Evolutionary conservation across 2,113 vertebrate genomes (phyloP).

Genomic region (Gobio gobio): DNA sequence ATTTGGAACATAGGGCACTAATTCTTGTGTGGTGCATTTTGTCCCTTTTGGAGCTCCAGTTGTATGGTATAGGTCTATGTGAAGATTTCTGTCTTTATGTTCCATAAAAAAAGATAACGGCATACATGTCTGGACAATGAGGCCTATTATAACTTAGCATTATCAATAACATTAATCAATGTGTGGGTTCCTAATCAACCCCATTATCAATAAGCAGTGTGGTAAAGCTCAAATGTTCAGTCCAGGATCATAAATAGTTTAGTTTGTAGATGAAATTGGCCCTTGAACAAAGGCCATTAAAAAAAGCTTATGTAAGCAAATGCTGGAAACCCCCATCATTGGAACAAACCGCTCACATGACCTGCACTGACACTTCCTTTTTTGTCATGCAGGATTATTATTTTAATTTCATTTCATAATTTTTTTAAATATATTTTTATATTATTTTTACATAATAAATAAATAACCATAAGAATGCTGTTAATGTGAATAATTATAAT

Average conservation of each 20-base stretch:
- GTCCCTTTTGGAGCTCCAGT: not conserved
- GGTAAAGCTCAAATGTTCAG: not conserved
- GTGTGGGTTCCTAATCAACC: not conserved
- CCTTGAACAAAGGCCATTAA: slow-evolving; percentile 4
- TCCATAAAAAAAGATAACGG: not conserved
- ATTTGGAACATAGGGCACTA: too few relatives aligned
- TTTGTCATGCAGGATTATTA: not conserved
- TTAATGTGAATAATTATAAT: not conserved
- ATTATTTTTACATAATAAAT: not conserved
- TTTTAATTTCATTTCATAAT: not conserved
- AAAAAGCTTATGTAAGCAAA: slow-evolving; percentile 17
- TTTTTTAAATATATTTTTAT: not conserved
- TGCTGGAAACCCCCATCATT: not conserved
- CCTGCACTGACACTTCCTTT: not conserved
- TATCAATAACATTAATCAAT: slow-evolving; percentile 2
- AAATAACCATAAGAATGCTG: not conserved
- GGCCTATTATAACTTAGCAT: not conserved
- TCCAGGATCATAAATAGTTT: slow-evolving; percentile 13
- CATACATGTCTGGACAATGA: not conserved
- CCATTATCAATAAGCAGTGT: slow-evolving; percentile 1
- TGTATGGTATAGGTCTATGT: not conserved
- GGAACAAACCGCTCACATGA: not conserved
- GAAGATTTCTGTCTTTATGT: not conserved
- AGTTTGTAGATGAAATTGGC: not conserved
- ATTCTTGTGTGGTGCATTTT: not conserved